phyloP scores from a whole-genome alignment of 2,888 invertebrate genomes.

The Ectropis crepuscularia region DNA sequence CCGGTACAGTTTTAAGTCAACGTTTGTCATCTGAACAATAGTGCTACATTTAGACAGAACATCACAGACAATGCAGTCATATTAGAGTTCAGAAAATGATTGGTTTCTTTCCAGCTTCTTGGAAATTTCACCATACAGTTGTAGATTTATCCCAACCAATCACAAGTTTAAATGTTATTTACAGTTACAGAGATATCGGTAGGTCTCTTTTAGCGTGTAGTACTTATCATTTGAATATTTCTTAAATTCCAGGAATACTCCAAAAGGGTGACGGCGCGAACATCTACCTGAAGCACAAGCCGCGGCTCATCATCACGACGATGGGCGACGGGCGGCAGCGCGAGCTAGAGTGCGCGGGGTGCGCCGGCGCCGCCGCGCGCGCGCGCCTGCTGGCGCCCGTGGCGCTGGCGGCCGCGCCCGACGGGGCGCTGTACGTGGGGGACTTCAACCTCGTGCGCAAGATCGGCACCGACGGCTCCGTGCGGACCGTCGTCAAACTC shows the following conservation, averaged over 20 bases:
- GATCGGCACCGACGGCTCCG: conserved; percentile 93
- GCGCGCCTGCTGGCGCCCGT: conserved; percentile 96
- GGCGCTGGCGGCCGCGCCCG: conserved; percentile 95
- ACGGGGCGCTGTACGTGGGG: conserved; percentile 97
- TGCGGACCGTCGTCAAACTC: conserved; percentile 90
- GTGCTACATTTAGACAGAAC: too few relatives aligned
- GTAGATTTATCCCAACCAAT: too few relatives aligned
- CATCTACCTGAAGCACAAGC: conserved; percentile 96
- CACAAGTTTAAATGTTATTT: too few relatives aligned
- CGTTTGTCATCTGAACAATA: too few relatives aligned
- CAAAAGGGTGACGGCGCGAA: conserved; percentile 99
- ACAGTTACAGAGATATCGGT: too few relatives aligned
- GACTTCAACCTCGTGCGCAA: conserved; percentile 97
- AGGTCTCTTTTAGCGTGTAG: too few relatives aligned
- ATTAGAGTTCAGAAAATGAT: too few relatives aligned
- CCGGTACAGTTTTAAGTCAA: too few relatives aligned
- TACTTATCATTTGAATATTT: too few relatives aligned
- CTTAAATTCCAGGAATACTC: conserved; percentile 88
- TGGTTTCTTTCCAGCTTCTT: too few relatives aligned
- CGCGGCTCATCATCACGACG: conserved; percentile 94
- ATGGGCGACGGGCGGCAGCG: conserved; percentile 97
- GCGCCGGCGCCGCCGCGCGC: conserved; percentile 89
- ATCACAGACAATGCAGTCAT: too few relatives aligned
- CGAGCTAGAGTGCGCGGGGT: conserved; percentile 91
- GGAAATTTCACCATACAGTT: too few relatives aligned